A percentile compares a stretch with the other conserved stretches of the same genome.
Conservation (phyloP, 2,113 vertebrate genomes). For the Nothocercus julius region DNA sequence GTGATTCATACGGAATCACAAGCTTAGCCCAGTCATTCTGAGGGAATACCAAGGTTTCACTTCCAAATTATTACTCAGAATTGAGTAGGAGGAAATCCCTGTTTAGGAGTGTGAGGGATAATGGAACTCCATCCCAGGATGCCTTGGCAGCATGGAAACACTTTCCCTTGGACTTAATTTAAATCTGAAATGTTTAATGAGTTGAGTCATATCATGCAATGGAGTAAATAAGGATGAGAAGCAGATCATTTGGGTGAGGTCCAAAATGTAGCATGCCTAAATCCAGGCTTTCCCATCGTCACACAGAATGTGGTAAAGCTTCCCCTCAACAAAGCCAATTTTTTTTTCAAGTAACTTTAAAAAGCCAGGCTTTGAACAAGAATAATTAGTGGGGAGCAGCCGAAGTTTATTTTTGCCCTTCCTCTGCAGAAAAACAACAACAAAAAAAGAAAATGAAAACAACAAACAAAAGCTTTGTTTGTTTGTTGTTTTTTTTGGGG, state of each 20-base stretch:
- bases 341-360: conserved; percentile 25
- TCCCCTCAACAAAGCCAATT: conserved; percentile 53
- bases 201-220: conserved; percentile 70
- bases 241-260: conserved; percentile 46
- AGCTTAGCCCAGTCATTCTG: conserved; percentile 55
- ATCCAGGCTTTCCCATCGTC: conserved; percentile 22
- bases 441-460: too few species aligned
- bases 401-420: conserved; percentile 54
- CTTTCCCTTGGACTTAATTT: conserved; percentile 58
- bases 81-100: conserved; percentile 76
- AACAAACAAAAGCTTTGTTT: background rate
- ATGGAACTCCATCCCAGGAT: conserved; percentile 63
- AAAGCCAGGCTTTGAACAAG: conserved; percentile 62
- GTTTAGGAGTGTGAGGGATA: conserved; percentile 60
- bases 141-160: conserved; percentile 65
- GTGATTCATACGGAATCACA: conserved; percentile 72
- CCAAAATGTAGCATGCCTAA: conserved; percentile 63
- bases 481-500: background rate
- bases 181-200: conserved; percentile 70
- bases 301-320: conserved; percentile 26
- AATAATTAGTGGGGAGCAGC: conserved; percentile 48
- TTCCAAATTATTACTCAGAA: conserved; percentile 77
- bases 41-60: conserved; percentile 68
- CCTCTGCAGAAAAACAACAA: conserved; percentile 25
- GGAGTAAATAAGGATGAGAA: conserved; percentile 71